Percentiles rank a stretch among this genome's conserved stretches.
Conservation (phyloP, 64 coral and sea anemone genomes). For the Montipora foliosa region DNA sequence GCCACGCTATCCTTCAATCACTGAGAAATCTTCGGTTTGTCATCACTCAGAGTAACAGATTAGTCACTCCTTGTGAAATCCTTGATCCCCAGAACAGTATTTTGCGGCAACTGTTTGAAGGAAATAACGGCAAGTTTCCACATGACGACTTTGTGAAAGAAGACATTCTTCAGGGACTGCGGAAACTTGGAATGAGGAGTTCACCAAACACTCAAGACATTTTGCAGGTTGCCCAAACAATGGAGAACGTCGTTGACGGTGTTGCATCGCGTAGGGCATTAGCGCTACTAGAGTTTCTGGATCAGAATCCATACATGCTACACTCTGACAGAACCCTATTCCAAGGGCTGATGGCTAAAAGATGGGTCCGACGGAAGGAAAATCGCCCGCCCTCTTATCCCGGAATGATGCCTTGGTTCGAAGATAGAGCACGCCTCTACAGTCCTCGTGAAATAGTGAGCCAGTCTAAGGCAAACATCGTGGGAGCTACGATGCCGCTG, state of each 20-base stretch:
- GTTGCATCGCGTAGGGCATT: constrained; percentile 33
- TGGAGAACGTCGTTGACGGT: neutral
- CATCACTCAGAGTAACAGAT: constrained; percentile 9
- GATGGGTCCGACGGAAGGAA: constrained; percentile 34
- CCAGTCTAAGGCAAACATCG: constrained; percentile 37
- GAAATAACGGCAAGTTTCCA: constrained; percentile 70
- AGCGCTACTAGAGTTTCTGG: constrained; percentile 45
- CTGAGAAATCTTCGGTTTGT: constrained; percentile 61
- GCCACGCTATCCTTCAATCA: constrained; percentile 14
- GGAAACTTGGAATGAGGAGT: constrained; percentile 61
- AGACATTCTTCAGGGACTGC: constrained; percentile 50
- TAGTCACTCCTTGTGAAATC: constrained; percentile 58
- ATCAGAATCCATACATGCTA: neutral
- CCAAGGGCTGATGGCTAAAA: constrained; percentile 9
- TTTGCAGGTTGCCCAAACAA: constrained; percentile 24
- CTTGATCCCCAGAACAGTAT: constrained; percentile 63
- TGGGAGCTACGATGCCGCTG: constrained; percentile 63
- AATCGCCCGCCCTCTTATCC: constrained; percentile 25
- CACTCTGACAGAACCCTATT: neutral
- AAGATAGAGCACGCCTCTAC: neutral
- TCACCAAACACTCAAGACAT: constrained; percentile 19
- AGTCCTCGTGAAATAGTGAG: constrained; percentile 37
- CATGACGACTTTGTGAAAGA: constrained; percentile 18
- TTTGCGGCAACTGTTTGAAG: constrained; percentile 74
- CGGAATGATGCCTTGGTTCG: constrained; percentile 24